Conservation (phyloP, 2,113 vertebrate species). For the Esox niger region DNA sequence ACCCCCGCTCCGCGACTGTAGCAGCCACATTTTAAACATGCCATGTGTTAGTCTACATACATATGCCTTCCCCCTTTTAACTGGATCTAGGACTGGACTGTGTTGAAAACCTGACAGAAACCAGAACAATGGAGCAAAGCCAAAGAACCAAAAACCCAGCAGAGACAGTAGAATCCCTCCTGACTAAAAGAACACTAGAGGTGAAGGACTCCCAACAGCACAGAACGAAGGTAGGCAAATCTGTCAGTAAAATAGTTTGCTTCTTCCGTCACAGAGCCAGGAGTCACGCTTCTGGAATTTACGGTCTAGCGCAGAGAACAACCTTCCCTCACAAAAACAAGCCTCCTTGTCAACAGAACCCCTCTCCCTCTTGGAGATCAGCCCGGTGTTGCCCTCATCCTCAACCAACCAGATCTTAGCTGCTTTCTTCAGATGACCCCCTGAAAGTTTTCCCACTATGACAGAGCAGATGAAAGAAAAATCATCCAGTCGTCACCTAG, state of each 20-base stretch:
- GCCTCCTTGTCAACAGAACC: neutral
- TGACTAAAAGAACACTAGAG: neutral
- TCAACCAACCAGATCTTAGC: no score
- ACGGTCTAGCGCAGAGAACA: neutral
- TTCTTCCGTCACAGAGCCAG: conserved; percentile 1
- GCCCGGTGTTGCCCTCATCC: neutral
- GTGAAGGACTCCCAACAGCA: neutral
- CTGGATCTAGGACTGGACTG: neutral
- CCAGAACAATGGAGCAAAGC: neutral
- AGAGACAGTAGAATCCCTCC: no score
- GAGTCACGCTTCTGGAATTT: conserved; percentile 1
- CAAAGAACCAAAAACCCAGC: no score
- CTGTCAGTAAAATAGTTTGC: neutral
- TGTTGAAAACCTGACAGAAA: neutral
- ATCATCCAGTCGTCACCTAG: no score
- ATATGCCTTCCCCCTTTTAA: neutral
- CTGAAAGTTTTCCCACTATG: no score
- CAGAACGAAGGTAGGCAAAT: neutral
- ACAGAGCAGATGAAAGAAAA: no score
- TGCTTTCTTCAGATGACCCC: no score
- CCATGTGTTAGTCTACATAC: no score
- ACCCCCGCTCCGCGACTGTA: no score
- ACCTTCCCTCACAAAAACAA: neutral
- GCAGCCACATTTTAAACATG: no score
- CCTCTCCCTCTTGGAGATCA: neutral